Base-by-base conservation (phyloP, 23 tunicate species). In the Phallusia fumigata region DNA sequence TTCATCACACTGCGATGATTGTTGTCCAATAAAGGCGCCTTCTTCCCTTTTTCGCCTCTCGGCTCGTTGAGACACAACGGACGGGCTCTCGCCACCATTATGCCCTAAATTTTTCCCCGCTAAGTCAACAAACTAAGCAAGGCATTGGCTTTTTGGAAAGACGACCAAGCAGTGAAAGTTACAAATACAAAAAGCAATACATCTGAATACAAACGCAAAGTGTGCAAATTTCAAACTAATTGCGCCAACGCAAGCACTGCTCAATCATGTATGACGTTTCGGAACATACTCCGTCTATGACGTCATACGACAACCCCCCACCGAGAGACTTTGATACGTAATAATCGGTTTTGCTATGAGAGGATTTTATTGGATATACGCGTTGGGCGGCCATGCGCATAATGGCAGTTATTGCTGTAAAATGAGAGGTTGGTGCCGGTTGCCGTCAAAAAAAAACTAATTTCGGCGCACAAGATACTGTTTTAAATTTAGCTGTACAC, bases 21-120 rank as follows among this genome's bases (percentile, higher is more conserved):
- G 69, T 58, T 58, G 69, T 58, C 69, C 69, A 58, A 58, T 58
- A 58, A 58, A 58, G 69, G 69, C 69, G 69, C 69, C 69, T 24
- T 40, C 69, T 22, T 58, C 69, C 69, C 69, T 58, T 58, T 58
- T 58, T 58, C 16, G 26, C 69, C 26, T 22, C 28, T 58, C 15
- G 15, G 28, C 69, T 58, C 69, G 28, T 58, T 58, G 69, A 58
- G 69, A 58, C 69, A 58, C 2, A 11, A 58, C 69, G 28, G 13
- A 58, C 69, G 69, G 16, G 47, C 10, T 40, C 10, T 58, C 69
- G 26, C 69, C 69, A 22, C 69, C 69, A 58, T 24, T 58, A 5
- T 58, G 69, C 28, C 69, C 69, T 58, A 24, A 22, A 21, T 58
- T 58, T 58, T n/a, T 58, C 69, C 16, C 28, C 69, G 8, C 28